A percentile compares a stretch with the other conserved stretches of the same genome.
Evolutionary conservation across 2,888 invertebrate genomes (phyloP).

Genomic region (Scaptomyza tumidula): DNA sequence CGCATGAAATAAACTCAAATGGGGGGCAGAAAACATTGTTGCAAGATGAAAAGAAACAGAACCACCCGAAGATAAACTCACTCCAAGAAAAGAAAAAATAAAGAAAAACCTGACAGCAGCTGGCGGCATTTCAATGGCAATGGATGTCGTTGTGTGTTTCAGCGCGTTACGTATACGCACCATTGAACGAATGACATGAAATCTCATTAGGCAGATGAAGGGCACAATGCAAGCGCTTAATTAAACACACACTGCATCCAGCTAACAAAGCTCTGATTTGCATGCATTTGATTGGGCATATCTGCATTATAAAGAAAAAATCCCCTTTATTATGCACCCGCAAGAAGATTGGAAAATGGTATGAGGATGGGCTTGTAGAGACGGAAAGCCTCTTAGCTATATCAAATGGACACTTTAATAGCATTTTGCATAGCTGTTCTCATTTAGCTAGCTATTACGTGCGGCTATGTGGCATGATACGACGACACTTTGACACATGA

Average conservation of each 20-base stretch:
- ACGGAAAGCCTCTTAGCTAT: slow-evolving; percentile 17
- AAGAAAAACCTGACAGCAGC: slow-evolving; percentile 17
- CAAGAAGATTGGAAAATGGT: not conserved
- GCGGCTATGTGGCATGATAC: slow-evolving; percentile 30
- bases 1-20: slow-evolving; percentile 26
- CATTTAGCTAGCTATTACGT: slow-evolving; percentile 33
- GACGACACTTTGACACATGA: slow-evolving; percentile 71
- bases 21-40: not conserved
- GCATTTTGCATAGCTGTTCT: slow-evolving; percentile 53
- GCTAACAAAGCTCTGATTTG: slow-evolving; percentile 4
- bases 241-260: slow-evolving; percentile 40
- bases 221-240: slow-evolving; percentile 41
- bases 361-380: not conserved
- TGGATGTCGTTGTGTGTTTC: not conserved
- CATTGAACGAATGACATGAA: slow-evolving; percentile 34
- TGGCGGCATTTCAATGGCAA: slow-evolving; percentile 25
- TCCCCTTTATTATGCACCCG: slow-evolving; percentile 47
- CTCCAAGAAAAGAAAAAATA: not conserved
- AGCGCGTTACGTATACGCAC: slow-evolving; percentile 57
- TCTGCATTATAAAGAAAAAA: slow-evolving; percentile 10
- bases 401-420: slow-evolving; percentile 28
- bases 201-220: slow-evolving; percentile 58
- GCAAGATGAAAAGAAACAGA: not conserved
- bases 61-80: slow-evolving; percentile 3
- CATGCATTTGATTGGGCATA: slow-evolving; percentile 43